Percentiles rank a stretch among this genome's conserved stretches.
These are phyloP conservation scores for Rhadinocentrus ornatus DNA, from an alignment of 2,797 vertebrate species.

Conservation along the genomic window DNA sequence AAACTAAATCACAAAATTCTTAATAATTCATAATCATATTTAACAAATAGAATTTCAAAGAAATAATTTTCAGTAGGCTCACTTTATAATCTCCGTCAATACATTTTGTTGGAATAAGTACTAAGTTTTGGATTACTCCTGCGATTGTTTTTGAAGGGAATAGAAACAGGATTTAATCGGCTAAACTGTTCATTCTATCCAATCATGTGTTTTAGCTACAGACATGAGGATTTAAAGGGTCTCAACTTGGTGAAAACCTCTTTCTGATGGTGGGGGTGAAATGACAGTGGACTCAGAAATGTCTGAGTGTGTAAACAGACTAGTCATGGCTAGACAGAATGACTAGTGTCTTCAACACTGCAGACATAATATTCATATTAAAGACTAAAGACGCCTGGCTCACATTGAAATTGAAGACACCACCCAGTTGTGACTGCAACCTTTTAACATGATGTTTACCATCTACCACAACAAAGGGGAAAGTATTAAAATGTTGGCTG, in stretches of 20 bases:
- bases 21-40: too few species aligned
- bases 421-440: constrained; percentile 27
- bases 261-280: constrained; percentile 4
- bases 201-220: constrained; percentile 12
- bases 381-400: constrained; percentile 33
- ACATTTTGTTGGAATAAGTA: background rate
- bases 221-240: constrained; percentile 4
- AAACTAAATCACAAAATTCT: too few species aligned
- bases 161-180: background rate
- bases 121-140: constrained; percentile 5
- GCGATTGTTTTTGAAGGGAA: constrained; percentile 32
- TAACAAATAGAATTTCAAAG: background rate
- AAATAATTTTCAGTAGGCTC: background rate
- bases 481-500: constrained; percentile 28
- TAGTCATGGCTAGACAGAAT: constrained; percentile 35
- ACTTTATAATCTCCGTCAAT: background rate
- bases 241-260: background rate
- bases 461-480: constrained; percentile 50
- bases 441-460: constrained; percentile 52
- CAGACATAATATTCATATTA: constrained; percentile 40
- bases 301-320: constrained; percentile 36
- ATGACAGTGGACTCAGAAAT: constrained; percentile 37
- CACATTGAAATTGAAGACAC: constrained; percentile 30
- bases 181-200: background rate
- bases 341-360: constrained; percentile 26